Base-by-base conservation (phyloP, 2,797 vertebrate genomes). In the Cuniculus paca region DNA sequence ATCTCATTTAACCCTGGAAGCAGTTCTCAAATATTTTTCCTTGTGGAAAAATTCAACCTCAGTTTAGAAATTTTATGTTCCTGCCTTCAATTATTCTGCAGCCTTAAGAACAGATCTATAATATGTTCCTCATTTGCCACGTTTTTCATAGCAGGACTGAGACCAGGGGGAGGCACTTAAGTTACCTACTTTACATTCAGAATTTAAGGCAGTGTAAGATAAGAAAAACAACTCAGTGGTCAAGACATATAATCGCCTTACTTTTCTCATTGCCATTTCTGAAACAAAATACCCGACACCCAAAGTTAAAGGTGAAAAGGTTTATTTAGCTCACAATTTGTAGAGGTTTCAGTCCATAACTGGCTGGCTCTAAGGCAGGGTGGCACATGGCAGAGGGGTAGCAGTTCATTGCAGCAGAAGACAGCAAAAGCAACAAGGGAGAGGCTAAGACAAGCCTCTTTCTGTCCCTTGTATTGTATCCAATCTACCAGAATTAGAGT, bases 31-130 rank as follows among this genome's bases (percentile, higher is more conserved):
- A 54, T 88, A 36, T 16, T 68, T 95, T 61, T 74, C 56, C 80
- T 79, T 20, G 45, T n/a, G 48, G 84, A 58, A 50, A 63, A 14
- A 58, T 56, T 87, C 83, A 85, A 85, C 36, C 34, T 70, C 63
- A 78, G 88, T 89, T 97, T 82, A 90, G 61, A 54, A 70, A 78
- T 45, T 61, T 61, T 84, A 50, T 80, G 61, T 95, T 85, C n/a
- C 50, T 93, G 10, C 85, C 56, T 89, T 94, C 54, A 95, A 20
- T 94, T 92, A 91, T 85, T 88, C 78, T 85, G 31, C 75, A 93
- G 58, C 31, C 72, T 89, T 58, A 63, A 95, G 84, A 92, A 42
- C 70, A 92, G 31, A 45, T 90, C 77, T 80, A 7, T 91, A 85
- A 88, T 86, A 45, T 31, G 42, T 72, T 81, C 72, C 48, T 94